Conservation (phyloP, 2,113 vertebrate species). For the Silurus asotus region DNA sequence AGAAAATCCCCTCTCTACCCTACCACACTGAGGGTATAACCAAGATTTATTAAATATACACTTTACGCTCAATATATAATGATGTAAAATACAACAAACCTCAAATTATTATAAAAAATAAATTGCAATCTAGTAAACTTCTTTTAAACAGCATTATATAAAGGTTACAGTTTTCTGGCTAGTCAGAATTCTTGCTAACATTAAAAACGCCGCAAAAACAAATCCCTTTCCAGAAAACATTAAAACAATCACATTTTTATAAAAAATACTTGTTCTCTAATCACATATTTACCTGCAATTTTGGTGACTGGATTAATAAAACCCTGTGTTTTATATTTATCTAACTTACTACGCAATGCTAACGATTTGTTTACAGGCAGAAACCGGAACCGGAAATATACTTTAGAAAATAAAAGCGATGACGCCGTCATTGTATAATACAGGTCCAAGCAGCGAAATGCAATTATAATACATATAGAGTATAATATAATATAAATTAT, state of each 20-base stretch:
- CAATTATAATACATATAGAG: neutral
- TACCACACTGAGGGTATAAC: no score
- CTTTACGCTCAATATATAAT: neutral
- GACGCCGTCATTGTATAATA: no score
- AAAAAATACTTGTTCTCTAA: neutral
- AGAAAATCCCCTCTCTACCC: neutral
- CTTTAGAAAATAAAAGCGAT: neutral
- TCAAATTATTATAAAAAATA: neutral
- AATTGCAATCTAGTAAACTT: neutral
- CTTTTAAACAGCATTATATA: neutral
- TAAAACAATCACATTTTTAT: neutral
- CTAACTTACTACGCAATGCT: neutral
- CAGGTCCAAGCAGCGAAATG: neutral
- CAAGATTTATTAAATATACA: neutral
- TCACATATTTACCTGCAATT: conserved; percentile 5
- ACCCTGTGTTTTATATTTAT: neutral
- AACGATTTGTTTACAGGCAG: conserved; percentile 41
- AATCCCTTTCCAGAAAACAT: neutral
- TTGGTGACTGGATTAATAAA: no score
- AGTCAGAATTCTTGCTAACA: neutral
- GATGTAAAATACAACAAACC: neutral
- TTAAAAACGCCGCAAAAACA: neutral
- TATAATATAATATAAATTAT: no score
- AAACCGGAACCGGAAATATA: conserved; percentile 25
- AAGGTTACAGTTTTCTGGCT: neutral